Evolutionary conservation across 1,140 invertebrate genomes (phyloP), one percentile per base, ranked within the genome.

Genomic region (Atopsyche davidsoni): DNA sequence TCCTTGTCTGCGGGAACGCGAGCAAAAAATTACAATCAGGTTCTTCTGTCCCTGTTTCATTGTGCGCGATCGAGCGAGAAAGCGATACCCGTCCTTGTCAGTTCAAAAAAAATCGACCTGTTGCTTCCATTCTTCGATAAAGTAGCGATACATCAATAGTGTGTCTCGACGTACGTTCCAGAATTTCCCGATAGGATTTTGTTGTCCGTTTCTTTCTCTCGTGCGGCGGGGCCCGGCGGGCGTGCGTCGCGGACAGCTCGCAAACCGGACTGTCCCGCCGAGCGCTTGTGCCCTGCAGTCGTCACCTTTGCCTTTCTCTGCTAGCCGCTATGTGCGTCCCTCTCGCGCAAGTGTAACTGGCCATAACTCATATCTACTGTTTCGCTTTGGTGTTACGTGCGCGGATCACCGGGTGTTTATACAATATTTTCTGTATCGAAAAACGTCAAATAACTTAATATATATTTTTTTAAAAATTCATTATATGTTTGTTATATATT

Each of bases 101-200:
- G 46, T 34, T 47, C 46, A 47, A 36, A 47, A 47, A 47, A 47
- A 47, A 39, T 47, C 46, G 46, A 47, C 46, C 46, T 47, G 46
- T 47, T 47, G 46, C 46, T 47, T 39, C 23, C 46, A 47, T 40
- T 47, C 17, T 47, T 25, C 18, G 17, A 43, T 39, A 10, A 18
- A 24, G 14, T 16, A 13, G 18, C 18, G 17, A 43, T 39, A 10
- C 19, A 24, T 9, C 14, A 13, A 36, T n/a, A 13, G 18, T 16
- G 11, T 16, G 1, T 10, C 7, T 1, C n/a, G 24, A 44, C 42
- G 17, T 31, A 28, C 42, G 24, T 44, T 19, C 14, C 9, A 2
- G n/a, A n/a, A n/a, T n/a, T n/a, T n/a, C n/a, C n/a, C n/a, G n/a
- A n/a, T n/a, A n/a, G n/a, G 16, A 3, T 4, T 4, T 34, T 34